Base-by-base conservation (phyloP, 2,113 vertebrate species). In the Pseudorhombus dupliciocellatus region DNA sequence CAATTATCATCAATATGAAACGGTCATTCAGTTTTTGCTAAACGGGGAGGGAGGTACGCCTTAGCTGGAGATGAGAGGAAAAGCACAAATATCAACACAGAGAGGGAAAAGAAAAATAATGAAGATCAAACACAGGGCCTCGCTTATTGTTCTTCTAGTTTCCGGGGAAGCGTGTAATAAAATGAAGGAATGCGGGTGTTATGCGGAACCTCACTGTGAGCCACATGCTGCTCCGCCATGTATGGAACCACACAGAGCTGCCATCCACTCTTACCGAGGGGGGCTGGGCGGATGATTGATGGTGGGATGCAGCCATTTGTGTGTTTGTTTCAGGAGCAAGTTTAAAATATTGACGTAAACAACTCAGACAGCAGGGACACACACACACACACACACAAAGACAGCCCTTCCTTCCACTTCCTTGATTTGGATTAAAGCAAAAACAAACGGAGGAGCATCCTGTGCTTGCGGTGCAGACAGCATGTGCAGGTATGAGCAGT, bases 111-210 rank as follows among this genome's bases (percentile, higher is more conserved):
- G 71, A 89, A 87, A 84, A 73, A 91, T 91, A 92, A 94, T 93
- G 87, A 92, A 93, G 92, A 92, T 93, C 86, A 92, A 92, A 90
- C 77, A 72, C 21, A 9, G 46, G 30, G 75, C 50, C 53, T 66
- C 70, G 80, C 60, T 86, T 84, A 83, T 89, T 90, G 88, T 90
- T 90, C 70, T 89, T 91, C 74, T 31, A 54, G 84, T 82, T 90
- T 80, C 80, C 88, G 90, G 69, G 88, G 84, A 88, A 93, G 87
- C 89, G 77, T 92, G 89, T 92, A 92, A 92, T 93, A 91, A 91
- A 91, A 82, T 89, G 87, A 72, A 84, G 74, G 85, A 88, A 90
- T 85, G 82, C 59, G 68, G 77, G 78, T 87, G 75, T 82, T 85
- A 86, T 85, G 80, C 87, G 30, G 77, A 83, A 80, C 91, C 84